Evolutionary conservation across 2,888 invertebrate genomes (phyloP), one percentile per base, ranked within the genome.

Genomic region (Trachelus stipa): DNA sequence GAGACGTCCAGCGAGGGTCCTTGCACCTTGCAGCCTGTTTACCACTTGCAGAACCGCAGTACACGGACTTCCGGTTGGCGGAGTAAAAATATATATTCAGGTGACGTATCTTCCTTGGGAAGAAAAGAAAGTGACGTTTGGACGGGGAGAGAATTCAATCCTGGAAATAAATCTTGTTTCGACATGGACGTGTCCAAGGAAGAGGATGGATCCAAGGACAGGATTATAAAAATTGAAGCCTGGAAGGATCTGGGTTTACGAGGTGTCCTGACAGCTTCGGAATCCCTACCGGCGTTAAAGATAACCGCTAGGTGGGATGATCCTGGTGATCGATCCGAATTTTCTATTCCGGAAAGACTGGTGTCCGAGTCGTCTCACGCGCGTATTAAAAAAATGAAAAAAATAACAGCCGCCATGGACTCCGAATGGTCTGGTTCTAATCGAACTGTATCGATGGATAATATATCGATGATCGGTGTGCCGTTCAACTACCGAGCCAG

Each of bases 1-100:
- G 87, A 87, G 76, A 87, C 88, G 33, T 85, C 88, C 35, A 87
- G 86, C 80, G 87, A 87, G 69, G 87, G 87, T 9, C 79, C 76
- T 15, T 34, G 34, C 34, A 33, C n/a, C 74, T 33, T n/a, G 74
- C 34, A 31, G 56, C 11, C 37, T 0, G 12, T 35, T 4, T 35
- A 33, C 74, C 35, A 15, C 12, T n/a, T 30, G 74, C n/a, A 23
- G 34, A 74, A 34, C 4, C 71, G 31, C 71, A 71, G 71, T 12
- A 31, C 71, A 9, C 71, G 71, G 12, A 33, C 71, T 31, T 56
- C 56, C 56, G 23, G 56, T 23, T 56, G 23, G 23, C 56, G 9
- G 9, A 71, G 6, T 34, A 33, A 71, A 34, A 71, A 12, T 1
- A 34, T 33, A 15, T 12, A 71, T 71, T 23, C 71, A 0, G 71